These are phyloP conservation scores for Drosophila nebulosa DNA, from an alignment of 1,140 invertebrate genomes.

Conservation along the genomic window DNA sequence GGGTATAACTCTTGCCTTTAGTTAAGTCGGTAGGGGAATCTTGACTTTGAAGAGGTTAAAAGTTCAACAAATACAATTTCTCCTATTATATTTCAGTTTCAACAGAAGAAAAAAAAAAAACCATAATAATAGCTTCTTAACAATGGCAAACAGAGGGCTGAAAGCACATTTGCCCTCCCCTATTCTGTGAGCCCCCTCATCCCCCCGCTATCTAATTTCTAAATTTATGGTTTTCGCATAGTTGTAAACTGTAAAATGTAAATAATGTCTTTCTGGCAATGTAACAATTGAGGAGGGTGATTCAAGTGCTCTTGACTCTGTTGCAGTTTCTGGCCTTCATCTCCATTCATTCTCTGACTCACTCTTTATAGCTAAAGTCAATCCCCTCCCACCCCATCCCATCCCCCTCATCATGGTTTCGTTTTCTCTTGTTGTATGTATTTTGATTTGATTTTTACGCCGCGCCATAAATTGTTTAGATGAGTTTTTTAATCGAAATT, in stretches of 20 bases:
- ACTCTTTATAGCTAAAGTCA: not conserved
- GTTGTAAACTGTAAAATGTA: slow-evolving; percentile 79
- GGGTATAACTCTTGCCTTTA: too few species aligned
- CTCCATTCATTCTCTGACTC: not conserved
- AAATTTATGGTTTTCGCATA: slow-evolving; percentile 79
- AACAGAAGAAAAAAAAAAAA: too few species aligned
- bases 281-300: not conserved
- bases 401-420: too few species aligned
- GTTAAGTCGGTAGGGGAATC: not conserved
- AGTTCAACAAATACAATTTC: too few species aligned
- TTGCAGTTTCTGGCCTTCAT: slow-evolving; percentile 63
- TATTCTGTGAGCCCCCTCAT: not conserved
- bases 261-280: slow-evolving; percentile 36
- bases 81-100: too few species aligned
- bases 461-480: slow-evolving; percentile 80
- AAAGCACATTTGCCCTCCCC: not conserved
- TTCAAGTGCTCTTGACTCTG: slow-evolving; percentile 11
- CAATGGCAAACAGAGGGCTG: not conserved
- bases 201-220: slow-evolving; percentile 55
- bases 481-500: slow-evolving; percentile 81
- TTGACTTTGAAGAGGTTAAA: not conserved
- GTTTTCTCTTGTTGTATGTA: slow-evolving; percentile 36
- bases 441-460: slow-evolving; percentile 81
- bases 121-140: too few species aligned
- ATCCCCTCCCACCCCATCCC: not conserved